Evolutionary conservation across 2,888 invertebrate species (phyloP).

Genomic region (Campopleginae sp.): DNA sequence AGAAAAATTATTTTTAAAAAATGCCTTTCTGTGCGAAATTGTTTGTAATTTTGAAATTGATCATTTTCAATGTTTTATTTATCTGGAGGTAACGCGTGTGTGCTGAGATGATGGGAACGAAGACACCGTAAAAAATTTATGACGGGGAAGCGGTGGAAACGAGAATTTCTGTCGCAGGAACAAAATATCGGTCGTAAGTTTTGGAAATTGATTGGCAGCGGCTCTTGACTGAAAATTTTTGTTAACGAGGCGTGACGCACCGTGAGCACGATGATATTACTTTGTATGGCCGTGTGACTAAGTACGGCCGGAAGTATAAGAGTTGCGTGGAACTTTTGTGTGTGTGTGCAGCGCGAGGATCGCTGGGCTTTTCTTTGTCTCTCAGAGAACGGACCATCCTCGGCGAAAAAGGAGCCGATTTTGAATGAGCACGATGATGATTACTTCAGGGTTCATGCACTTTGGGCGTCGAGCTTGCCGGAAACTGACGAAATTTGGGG

Average conservation of each 20-base stretch:
- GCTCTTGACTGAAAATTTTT: constrained; percentile 27
- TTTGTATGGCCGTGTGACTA: not conserved
- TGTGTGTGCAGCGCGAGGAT: not conserved
- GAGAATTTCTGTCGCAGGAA: constrained; percentile 43
- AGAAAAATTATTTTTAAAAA: not conserved
- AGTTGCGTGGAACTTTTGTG: not conserved
- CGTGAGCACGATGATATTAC: constrained; percentile 53
- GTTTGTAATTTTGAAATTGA: not conserved
- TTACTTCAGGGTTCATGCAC: not conserved
- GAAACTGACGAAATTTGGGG: not conserved
- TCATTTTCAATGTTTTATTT: no score
- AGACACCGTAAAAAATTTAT: constrained; percentile 16
- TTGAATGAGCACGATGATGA: not conserved
- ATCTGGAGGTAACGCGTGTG: not conserved
- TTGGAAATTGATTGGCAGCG: constrained; percentile 50
- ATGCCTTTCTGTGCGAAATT: not conserved
- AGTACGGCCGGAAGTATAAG: not conserved
- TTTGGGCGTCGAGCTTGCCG: not conserved
- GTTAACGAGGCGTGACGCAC: constrained; percentile 61
- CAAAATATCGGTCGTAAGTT: constrained; percentile 64
- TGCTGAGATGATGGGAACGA: not conserved
- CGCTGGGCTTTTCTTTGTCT: not conserved
- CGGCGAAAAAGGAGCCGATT: not conserved
- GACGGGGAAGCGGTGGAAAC: constrained; percentile 7
- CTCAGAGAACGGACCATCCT: not conserved